phyloP scores from a whole-genome alignment of 1,140 invertebrate genomes.

The Ips nitidus region DNA sequence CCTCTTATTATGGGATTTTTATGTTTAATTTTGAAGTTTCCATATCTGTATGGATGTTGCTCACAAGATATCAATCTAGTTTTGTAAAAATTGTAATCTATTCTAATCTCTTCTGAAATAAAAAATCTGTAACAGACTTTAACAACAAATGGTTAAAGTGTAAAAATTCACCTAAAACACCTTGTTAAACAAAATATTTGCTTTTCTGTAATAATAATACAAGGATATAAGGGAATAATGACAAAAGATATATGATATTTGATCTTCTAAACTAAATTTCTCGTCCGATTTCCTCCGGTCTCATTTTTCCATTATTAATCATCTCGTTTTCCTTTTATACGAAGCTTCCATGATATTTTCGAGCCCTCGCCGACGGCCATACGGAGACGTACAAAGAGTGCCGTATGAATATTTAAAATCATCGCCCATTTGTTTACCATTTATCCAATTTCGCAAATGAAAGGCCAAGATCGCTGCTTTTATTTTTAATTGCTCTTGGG shows the following conservation, averaged over 20 bases:
- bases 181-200: too few species aligned
- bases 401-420: slow-evolving; percentile 39
- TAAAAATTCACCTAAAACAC: too few species aligned
- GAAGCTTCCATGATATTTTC: slow-evolving; percentile 14
- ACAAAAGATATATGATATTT: not conserved
- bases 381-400: slow-evolving; percentile 33
- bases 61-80: too few species aligned
- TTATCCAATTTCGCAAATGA: slow-evolving; percentile 42
- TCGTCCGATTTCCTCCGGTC: not conserved
- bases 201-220: too few species aligned
- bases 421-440: slow-evolving; percentile 37
- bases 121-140: too few species aligned
- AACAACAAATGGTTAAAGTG: too few species aligned
- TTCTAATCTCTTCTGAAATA: too few species aligned
- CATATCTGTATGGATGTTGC: too few species aligned
- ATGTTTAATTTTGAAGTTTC: too few species aligned
- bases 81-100: too few species aligned
- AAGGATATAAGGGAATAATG: too few species aligned
- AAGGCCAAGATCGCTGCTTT: slow-evolving; percentile 38
- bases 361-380: slow-evolving; percentile 17
- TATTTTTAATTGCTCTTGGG: slow-evolving; percentile 40
- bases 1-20: too few species aligned
- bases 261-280: slow-evolving; percentile 24
- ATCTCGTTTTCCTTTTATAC: slow-evolving; percentile 21
- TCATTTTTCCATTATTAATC: slow-evolving; percentile 18